A percentile compares a stretch with the other conserved stretches of the same genome.
These are phyloP conservation scores for Epizoanthus ramosus DNA, from an alignment of 92 coral and sea anemone genomes.

Conservation along the genomic window DNA sequence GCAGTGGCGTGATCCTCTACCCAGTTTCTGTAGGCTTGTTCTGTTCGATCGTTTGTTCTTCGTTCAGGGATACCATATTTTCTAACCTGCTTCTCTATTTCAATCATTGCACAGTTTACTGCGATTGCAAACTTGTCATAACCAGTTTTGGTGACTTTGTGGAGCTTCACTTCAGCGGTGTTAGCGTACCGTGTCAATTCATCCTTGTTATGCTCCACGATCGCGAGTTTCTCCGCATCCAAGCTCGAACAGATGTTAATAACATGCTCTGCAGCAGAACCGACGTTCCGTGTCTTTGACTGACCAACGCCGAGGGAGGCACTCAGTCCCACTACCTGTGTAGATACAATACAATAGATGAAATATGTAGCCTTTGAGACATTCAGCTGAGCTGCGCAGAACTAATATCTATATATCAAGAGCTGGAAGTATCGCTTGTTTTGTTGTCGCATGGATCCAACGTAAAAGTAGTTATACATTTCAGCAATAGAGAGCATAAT, in stretches of 20 bases:
- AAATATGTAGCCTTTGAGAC: too few species aligned
- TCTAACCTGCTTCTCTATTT: conserved; percentile 54
- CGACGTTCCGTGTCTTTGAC: conserved; percentile 37
- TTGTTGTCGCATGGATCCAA: too few species aligned
- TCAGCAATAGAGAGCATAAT: too few species aligned
- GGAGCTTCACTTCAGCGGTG: conserved; percentile 45
- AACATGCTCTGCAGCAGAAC: conserved; percentile 72
- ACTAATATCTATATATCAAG: too few species aligned
- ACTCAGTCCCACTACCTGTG: conserved; percentile 86
- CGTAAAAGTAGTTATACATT: too few species aligned
- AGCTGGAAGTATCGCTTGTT: too few species aligned
- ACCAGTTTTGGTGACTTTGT: conserved; percentile 38
- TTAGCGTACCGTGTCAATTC: conserved; percentile 57
- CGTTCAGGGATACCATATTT: not conserved
- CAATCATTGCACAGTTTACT: conserved; percentile 51
- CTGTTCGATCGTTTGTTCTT: conserved; percentile 32
- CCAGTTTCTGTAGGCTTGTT: conserved; percentile 89
- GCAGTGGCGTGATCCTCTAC: conserved; percentile 60
- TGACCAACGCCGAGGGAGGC: conserved; percentile 97
- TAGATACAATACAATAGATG: not conserved
- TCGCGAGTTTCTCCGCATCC: conserved; percentile 69
- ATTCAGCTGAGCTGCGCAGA: not conserved
- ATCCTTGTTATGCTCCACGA: conserved; percentile 57
- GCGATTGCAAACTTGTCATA: conserved; percentile 55
- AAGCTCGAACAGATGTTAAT: conserved; percentile 79